These are phyloP conservation scores for Sycophila sp. DNA, from an alignment of 1,140 invertebrate genomes.

Conservation along the genomic window DNA sequence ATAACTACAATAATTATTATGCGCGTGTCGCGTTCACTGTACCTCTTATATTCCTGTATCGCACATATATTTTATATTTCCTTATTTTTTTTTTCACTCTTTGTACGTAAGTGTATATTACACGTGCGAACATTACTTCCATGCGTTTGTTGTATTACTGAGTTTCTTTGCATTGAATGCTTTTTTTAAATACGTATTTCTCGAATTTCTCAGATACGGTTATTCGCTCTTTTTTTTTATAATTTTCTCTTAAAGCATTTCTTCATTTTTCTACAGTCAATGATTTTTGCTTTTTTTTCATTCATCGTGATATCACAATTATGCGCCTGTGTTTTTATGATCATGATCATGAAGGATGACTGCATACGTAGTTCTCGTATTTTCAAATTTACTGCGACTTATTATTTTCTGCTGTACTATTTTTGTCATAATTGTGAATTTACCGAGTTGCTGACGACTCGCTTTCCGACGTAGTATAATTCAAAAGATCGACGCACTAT, in stretches of 20 bases:
- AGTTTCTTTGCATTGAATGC: not conserved
- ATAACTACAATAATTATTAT: constrained; percentile 43
- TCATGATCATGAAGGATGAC: constrained; percentile 17
- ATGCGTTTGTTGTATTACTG: constrained; percentile 37
- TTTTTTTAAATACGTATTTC: not conserved
- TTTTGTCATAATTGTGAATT: not conserved
- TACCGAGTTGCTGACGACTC: constrained; percentile 21
- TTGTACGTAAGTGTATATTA: constrained; percentile 48
- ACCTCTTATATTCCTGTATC: constrained; percentile 13
- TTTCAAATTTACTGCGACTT: not conserved
- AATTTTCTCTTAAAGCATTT: too few species aligned
- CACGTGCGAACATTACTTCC: constrained; percentile 55
- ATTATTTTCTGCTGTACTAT: not conserved
- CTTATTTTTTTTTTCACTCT: constrained; percentile 39
- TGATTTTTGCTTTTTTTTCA: constrained; percentile 1
- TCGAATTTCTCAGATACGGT: not conserved
- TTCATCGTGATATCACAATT: constrained; percentile 37
- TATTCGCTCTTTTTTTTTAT: not conserved
- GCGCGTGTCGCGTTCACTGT: constrained; percentile 33
- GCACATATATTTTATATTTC: constrained; percentile 28
- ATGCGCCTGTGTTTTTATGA: constrained; percentile 23
- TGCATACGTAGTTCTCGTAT: constrained; percentile 14
- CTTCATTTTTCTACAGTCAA: not conserved
- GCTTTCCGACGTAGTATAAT: constrained; percentile 29
- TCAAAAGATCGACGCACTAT: constrained; percentile 5